Evolutionary conservation across 2,113 vertebrate species (phyloP), one percentile per base, ranked within the genome.

Genomic region (Protomyctophum bolini): DNA sequence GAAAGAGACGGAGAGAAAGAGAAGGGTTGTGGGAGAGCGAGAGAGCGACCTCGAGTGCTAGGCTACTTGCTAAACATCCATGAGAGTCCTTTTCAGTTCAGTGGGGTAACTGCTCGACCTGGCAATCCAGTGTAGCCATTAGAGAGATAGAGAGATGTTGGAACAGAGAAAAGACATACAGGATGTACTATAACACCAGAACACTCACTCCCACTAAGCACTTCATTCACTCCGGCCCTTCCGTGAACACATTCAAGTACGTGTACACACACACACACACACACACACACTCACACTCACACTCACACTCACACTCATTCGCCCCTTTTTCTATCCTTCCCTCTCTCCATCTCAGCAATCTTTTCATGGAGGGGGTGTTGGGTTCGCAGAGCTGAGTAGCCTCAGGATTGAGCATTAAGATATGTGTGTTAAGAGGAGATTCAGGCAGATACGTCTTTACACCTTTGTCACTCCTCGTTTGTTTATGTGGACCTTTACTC

Each of bases 381-480:
- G 33, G 63, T 73, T 83, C 82, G 57, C 15, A 73, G 72, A 83
- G 79, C 73, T 66, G 78, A 69, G 85, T 75, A 72, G 90, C 89
- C 83, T 75, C 79, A 6, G 80, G 86, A 72, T 72, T 56, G 68
- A 86, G 85, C 54, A 78, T 86, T 91, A 79, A 77, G 85, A 72
- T 86, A 70, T 85, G 86, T 85, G 88, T 75, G 84, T 83, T 83
- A 15, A 21, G 28, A 88, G 72, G 83, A 88, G 79, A 79, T 81
- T 84, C 80, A 68, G 77, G 71, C 67, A 52, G 83, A 72, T 63
- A 49, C 84, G 89, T 81, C 87, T 86, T 85, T 79, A 83, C 89
- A 79, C 80, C 79, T 73, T 79, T 91, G 91, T 90, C 91, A 91
- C 83, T 91, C 81, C 81, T 84, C 86, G 87, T 92, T 93, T 91